These are phyloP conservation scores for Notarius lentiginosus DNA, from an alignment of 2,113 vertebrate genomes.

Conservation along the genomic window DNA sequence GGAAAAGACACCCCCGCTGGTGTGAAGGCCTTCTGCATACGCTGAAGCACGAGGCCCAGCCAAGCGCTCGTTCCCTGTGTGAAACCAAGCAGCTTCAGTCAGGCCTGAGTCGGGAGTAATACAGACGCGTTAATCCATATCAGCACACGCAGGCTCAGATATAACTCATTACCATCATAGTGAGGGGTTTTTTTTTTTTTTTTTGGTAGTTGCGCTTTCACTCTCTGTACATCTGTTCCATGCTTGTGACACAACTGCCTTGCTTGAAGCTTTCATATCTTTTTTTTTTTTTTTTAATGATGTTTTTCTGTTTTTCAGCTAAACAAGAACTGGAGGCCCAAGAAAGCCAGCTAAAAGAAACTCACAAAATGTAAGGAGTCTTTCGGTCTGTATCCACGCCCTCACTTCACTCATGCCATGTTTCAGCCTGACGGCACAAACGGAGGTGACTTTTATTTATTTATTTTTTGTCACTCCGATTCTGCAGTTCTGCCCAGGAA, in stretches of 20 bases:
- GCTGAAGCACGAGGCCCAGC: background rate
- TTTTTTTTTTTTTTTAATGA: background rate
- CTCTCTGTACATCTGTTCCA: conserved; percentile 14
- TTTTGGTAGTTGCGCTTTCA: background rate
- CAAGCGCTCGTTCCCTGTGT: background rate
- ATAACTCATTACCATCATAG: background rate
- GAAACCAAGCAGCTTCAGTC: background rate
- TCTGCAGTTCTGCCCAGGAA: background rate
- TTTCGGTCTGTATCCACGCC: conserved; percentile 42
- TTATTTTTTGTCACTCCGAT: too few species aligned
- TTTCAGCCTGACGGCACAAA: background rate
- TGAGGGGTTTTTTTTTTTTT: background rate
- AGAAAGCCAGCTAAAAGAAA: conserved; percentile 80
- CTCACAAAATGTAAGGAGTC: conserved; percentile 87
- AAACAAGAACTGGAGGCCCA: conserved; percentile 88
- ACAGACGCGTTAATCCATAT: background rate
- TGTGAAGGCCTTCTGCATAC: conserved; percentile 11
- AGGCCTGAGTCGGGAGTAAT: background rate
- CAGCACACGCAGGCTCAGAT: background rate
- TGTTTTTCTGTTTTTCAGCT: conserved; percentile 71
- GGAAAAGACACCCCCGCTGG: background rate
- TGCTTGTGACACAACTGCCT: conserved; percentile 4
- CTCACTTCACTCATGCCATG: background rate
- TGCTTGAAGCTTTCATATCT: background rate
- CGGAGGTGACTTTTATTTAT: too few species aligned